Percentiles rank a stretch among this genome's conserved stretches.
phyloP scores from a whole-genome alignment of 1,140 invertebrate species.

The Cotesia vestalis region DNA sequence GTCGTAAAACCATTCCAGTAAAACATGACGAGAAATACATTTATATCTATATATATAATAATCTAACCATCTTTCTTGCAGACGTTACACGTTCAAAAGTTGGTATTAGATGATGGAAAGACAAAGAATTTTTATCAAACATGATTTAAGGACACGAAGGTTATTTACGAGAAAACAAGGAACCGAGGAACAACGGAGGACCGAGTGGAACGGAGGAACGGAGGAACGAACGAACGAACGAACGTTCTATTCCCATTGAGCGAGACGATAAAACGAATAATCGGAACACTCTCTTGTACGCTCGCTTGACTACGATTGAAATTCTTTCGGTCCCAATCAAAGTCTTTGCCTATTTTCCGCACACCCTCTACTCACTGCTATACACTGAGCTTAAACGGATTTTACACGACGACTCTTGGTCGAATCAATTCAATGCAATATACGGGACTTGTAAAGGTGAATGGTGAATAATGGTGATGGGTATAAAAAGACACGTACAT shows the following conservation, averaged over 20 bases:
- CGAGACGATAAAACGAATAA: constrained; percentile 6
- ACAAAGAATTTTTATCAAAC: constrained; percentile 2
- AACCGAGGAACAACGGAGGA: constrained; percentile 9
- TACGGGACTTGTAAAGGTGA: constrained; percentile 16
- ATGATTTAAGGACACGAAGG: constrained; percentile 41
- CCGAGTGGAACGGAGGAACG: neutral
- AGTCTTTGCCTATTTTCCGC: constrained; percentile 48
- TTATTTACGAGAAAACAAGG: constrained; percentile 49
- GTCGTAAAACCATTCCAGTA: constrained; percentile 14
- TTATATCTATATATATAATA: neutral
- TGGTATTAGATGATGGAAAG: neutral
- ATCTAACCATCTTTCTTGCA: too few species aligned
- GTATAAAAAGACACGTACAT: constrained; percentile 10
- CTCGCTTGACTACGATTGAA: constrained; percentile 48
- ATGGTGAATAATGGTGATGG: constrained; percentile 29
- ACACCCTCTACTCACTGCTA: constrained; percentile 9
- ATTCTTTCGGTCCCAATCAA: constrained; percentile 54
- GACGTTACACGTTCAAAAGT: too few species aligned
- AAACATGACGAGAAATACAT: constrained; percentile 14
- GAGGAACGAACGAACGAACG: constrained; percentile 7
- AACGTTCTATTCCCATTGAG: neutral
- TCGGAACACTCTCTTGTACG: constrained; percentile 12
- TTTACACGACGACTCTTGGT: constrained; percentile 46
- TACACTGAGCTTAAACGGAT: constrained; percentile 31
- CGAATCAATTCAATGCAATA: constrained; percentile 14